Conservation (phyloP, 2,888 invertebrate species). For the Osmoderma eremita region DNA sequence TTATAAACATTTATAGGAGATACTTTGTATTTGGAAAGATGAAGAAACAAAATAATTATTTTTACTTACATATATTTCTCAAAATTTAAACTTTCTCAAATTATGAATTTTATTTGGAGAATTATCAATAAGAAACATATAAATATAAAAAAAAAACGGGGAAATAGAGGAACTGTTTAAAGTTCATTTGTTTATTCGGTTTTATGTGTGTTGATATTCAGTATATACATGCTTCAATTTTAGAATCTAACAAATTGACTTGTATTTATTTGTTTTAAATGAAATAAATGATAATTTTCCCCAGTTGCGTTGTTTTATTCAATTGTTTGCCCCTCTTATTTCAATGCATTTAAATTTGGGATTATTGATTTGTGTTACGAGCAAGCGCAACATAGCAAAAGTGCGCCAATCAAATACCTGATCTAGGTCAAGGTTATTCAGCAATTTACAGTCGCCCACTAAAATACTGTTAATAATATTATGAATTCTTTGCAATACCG, state of each 20-base stretch:
- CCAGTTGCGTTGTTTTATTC: constrained; percentile 37
- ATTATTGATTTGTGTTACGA: constrained; percentile 17
- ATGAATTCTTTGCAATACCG: constrained; percentile 6
- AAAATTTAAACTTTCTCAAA: constrained; percentile 26
- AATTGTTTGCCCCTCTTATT: background rate
- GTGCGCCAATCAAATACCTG: background rate
- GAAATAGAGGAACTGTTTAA: constrained; percentile 48
- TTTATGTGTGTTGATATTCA: constrained; percentile 27
- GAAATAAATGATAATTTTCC: constrained; percentile 44
- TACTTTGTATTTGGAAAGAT: constrained; percentile 15
- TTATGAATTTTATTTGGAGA: constrained; percentile 25
- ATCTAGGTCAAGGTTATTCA: constrained; percentile 21
- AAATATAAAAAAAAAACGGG: constrained; percentile 40
- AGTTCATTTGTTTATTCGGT: constrained; percentile 46
- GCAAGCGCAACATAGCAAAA: constrained; percentile 22
- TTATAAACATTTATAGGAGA: background rate
- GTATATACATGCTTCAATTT: constrained; percentile 35
- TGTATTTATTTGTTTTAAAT: constrained; percentile 45
- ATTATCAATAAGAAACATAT: constrained; percentile 15
- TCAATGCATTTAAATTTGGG: background rate
- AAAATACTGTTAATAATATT: background rate
- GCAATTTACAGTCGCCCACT: constrained; percentile 44
- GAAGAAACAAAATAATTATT: constrained; percentile 20
- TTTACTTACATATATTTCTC: constrained; percentile 32
- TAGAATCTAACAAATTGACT: constrained; percentile 40